Base-by-base conservation (phyloP, 1,140 invertebrate species). In the Drosophila lacertosa region DNA sequence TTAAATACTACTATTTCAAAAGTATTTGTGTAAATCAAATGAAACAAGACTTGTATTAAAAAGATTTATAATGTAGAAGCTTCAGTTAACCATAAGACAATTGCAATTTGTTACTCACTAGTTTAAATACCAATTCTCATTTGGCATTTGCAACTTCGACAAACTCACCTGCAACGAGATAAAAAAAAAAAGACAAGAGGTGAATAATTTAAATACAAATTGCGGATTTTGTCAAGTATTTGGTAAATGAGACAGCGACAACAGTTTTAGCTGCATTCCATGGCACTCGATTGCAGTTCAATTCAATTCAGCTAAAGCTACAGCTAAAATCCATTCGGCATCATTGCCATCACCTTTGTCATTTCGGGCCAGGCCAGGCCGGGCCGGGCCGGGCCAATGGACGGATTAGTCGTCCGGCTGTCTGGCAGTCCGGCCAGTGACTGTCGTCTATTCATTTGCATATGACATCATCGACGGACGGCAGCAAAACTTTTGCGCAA, bases 391-490 rank as follows among this genome's bases (percentile, higher is more conserved):
- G 26, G 44, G 55, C 44, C 54, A 66, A 40, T 59, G 63, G 44
- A 58, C 29, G 15, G 57, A 60, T 67, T 63, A 32, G 26, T 7
- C 26, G 26, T 29, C 26, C 26, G 26, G 26, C 26, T 9, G 26
- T 29, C 26, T 29, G 26, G 26, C 6, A 29, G 26, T 6, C 7
- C 26, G 26, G 58, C 48, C 26, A 7, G 58, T 40, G 26, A 5
- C 13, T 37, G 53, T 33, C 18, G 44, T 26, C 40, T 58, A 42
- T 58, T 24, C 58, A 80, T 86, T 81, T 86, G 82, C 77, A 88
- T 77, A 84, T 84, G 81, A 84, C 81, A 84, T 84, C 81, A 84
- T 81, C 81, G n/a, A n/a, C n/a, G 77, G 32, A 47, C 26, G 18
- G 40, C 57, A 77, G 55, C 54, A 26, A 33, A 79, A 73, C 66